Conservation (phyloP, 2,888 invertebrate species). For the Drosophila atripex region DNA sequence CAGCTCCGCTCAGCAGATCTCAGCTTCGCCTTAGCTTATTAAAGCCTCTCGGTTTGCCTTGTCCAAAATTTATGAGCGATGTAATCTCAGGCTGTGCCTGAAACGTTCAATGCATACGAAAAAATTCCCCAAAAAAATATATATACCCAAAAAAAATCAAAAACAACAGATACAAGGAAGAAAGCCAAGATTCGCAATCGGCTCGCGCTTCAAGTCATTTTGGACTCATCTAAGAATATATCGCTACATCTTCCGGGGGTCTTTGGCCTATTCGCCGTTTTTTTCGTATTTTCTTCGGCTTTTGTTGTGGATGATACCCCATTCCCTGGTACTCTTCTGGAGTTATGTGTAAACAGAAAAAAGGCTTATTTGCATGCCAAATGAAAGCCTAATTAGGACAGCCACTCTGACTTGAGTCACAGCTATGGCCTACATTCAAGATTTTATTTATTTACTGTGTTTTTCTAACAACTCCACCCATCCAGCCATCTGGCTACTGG, state of each 20-base stretch:
- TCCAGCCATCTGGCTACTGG: too few species aligned
- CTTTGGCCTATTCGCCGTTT: conserved; percentile 65
- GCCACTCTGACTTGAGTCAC: conserved; percentile 12
- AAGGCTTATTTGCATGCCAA: conserved; percentile 45
- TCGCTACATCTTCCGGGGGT: conserved; percentile 47
- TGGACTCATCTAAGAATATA: conserved; percentile 17
- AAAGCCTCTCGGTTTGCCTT: conserved; percentile 28
- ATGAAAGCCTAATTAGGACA: conserved; percentile 43
- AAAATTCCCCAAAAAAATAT: conserved; percentile 11
- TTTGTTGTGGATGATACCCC: conserved; percentile 56
- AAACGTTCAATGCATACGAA: conserved; percentile 40
- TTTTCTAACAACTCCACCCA: conserved; percentile 21
- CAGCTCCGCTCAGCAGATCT: conserved; percentile 18
- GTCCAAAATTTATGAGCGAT: conserved; percentile 45
- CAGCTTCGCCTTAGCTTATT: background rate
- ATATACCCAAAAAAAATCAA: background rate
- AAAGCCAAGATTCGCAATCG: conserved; percentile 11
- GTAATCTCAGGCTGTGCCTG: conserved; percentile 33
- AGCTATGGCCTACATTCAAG: conserved; percentile 40
- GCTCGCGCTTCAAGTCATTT: conserved; percentile 21
- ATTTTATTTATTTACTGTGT: conserved; percentile 8
- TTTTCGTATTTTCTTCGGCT: background rate
- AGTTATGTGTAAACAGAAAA: conserved; percentile 40
- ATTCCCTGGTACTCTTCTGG: conserved; percentile 19
- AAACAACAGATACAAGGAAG: conserved; percentile 18